A percentile compares a stretch with the other conserved stretches of the same genome.
phyloP scores from a whole-genome alignment of 64 coral and sea anemone species.

The Stylophora pistillata region DNA sequence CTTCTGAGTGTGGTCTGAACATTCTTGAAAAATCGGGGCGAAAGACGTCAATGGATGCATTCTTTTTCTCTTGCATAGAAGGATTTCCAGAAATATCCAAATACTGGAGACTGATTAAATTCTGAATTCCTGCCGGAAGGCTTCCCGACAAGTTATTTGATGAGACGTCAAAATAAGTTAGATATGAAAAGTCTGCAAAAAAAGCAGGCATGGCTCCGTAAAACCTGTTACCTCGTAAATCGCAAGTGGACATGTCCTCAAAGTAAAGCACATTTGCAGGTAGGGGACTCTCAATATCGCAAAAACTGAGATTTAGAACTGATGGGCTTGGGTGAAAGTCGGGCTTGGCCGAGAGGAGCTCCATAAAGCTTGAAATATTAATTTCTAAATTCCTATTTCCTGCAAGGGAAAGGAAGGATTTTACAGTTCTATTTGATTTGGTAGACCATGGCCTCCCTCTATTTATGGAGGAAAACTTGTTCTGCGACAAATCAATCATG shows the following conservation, averaged over 20 bases:
- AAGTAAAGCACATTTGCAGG: conserved; percentile 10
- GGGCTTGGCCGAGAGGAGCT: neutral
- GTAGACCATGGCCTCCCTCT: conserved; percentile 22
- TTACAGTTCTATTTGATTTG: neutral
- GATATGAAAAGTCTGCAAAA: conserved; percentile 4
- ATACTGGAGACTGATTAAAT: conserved; percentile 19
- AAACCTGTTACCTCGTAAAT: conserved; percentile 48
- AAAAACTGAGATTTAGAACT: conserved; percentile 52
- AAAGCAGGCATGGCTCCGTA: conserved; percentile 19
- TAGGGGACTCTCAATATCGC: conserved; percentile 34
- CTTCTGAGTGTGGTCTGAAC: neutral
- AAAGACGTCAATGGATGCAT: neutral
- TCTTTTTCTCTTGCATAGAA: neutral
- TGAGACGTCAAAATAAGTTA: conserved; percentile 31
- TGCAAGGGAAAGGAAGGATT: conserved; percentile 15
- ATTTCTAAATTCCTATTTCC: conserved; percentile 52
- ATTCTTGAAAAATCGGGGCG: conserved; percentile 25
- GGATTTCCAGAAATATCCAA: conserved; percentile 61
- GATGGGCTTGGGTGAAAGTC: neutral
- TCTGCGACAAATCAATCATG: conserved; percentile 47
- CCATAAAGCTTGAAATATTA: conserved; percentile 23
- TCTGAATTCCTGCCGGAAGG: conserved; percentile 38
- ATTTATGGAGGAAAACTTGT: conserved; percentile 30
- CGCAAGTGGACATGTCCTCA: conserved; percentile 5
- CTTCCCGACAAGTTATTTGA: conserved; percentile 30